Evolutionary conservation across 1,140 invertebrate species (phyloP).

Genomic region (Liolophura sinensis): DNA sequence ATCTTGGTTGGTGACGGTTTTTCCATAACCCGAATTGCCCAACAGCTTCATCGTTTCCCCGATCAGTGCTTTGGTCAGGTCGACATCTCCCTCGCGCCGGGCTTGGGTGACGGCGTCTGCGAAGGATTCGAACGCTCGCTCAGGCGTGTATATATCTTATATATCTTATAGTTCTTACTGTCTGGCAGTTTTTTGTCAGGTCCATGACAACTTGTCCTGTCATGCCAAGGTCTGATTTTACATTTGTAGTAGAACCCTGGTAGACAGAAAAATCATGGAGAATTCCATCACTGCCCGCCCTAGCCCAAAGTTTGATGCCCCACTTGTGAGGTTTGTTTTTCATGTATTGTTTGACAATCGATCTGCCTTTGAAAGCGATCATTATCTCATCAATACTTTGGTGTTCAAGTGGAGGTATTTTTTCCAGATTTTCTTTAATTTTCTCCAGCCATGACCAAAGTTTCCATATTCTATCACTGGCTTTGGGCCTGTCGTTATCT

Average conservation of each 20-base stretch:
- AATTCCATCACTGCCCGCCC: constrained; percentile 10
- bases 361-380: constrained; percentile 55
- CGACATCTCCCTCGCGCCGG: too few relatives aligned
- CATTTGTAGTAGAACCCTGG: constrained; percentile 1
- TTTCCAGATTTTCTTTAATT: constrained; percentile 5
- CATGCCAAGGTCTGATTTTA: constrained; percentile 5
- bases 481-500: constrained; percentile 11
- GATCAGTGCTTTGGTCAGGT: too few relatives aligned
- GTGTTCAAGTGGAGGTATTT: constrained; percentile 14
- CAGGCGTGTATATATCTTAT: too few relatives aligned
- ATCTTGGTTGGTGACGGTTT: too few relatives aligned
- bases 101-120: too few relatives aligned
- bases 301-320: constrained; percentile 25
- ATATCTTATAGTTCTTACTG: constrained; percentile 10
- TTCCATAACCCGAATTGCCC: too few relatives aligned
- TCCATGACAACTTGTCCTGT: constrained; percentile 18
- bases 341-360: constrained; percentile 26
- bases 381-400: constrained; percentile 21
- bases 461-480: constrained; percentile 16
- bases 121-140: too few relatives aligned
- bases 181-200: background rate
- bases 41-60: too few relatives aligned
- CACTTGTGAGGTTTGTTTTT: constrained; percentile 18
- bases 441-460: constrained; percentile 14
- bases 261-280: constrained; percentile 28